Base-by-base conservation (phyloP, 1,140 invertebrate species). In the Drosophila sucinea region DNA sequence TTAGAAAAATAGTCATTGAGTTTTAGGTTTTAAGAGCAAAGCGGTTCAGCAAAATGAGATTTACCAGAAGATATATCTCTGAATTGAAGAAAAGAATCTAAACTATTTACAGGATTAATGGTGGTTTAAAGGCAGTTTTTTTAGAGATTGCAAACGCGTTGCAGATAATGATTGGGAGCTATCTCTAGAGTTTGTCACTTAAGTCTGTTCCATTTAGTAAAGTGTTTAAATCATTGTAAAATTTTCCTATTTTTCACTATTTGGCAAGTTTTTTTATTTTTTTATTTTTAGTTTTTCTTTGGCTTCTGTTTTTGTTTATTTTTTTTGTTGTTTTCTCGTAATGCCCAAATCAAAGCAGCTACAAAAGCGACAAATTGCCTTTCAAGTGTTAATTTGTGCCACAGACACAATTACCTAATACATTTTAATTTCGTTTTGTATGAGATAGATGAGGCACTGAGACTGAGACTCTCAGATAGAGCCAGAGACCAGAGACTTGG, bases 361-460 rank as follows among this genome's bases (percentile, higher is more conserved):
- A 51, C 44, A 87, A 87, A 62, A 57, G 56, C 51, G 65, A 87
- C 83, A 84, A 87, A 89, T 87, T 89, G 83, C 65, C 73, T 89
- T 73, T 68, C 70, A 74, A 73, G 83, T 89, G 84, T 87, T 87
- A 87, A 87, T 87, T 87, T 84, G 83, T 89, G 84, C 80, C 83
- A 79, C 80, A 87, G 85, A 86, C 83, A 83, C 82, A 86, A 86
- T 86, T 86, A 86, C 82, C 79, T 86, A 86, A 86, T 83, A 86
- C 82, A 86, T 86, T 86, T 86, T 85, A 85, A 85, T 85, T 85
- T 82, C 68, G 82, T 74, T 81, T 67, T 61, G 58, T 51, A 23
- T 58, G 17, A 69, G 47, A 67, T 72, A 60, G 68, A 78, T 70
- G 68, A 57, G 60, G n/a, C 44, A 57, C 33, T 60, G 63, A 77